Percentiles rank a stretch among this genome's conserved stretches.
These are phyloP conservation scores for Lathamus discolor DNA, from an alignment of 2,113 vertebrate species.

Conservation along the genomic window DNA sequence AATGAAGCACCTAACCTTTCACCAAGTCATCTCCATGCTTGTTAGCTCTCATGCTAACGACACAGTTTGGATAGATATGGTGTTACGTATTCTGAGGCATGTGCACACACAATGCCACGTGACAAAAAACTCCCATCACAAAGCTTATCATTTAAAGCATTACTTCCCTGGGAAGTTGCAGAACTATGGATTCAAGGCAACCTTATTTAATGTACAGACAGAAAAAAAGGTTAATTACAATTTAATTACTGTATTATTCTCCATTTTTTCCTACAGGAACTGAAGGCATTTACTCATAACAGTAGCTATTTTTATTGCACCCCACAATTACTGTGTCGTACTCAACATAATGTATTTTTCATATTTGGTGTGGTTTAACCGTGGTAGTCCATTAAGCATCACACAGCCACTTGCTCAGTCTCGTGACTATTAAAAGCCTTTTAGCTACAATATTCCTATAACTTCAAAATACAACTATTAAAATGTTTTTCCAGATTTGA, in stretches of 20 bases:
- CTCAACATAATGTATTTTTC: neutral
- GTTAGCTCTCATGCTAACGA: slow-evolving; percentile 6
- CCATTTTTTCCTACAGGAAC: neutral
- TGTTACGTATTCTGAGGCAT: neutral
- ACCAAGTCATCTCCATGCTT: slow-evolving; percentile 17
- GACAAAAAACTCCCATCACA: rapidly evolving
- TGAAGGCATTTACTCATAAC: neutral
- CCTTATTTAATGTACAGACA: neutral
- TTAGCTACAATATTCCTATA: neutral
- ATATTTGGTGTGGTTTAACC: neutral
- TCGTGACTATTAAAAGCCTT: neutral
- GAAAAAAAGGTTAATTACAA: neutral
- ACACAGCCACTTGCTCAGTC: neutral
- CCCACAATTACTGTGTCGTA: neutral
- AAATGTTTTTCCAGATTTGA: neutral
- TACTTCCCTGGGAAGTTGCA: neutral
- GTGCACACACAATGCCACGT: neutral
- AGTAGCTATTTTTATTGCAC: neutral
- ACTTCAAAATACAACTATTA: neutral
- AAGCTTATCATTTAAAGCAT: neutral
- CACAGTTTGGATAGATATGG: neutral
- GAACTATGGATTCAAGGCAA: neutral
- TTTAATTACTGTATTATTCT: neutral
- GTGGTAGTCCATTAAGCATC: neutral
- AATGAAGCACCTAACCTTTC: slow-evolving; percentile 55